Conservation (phyloP, 2,113 vertebrate species). For the Probosciger aterrimus region DNA sequence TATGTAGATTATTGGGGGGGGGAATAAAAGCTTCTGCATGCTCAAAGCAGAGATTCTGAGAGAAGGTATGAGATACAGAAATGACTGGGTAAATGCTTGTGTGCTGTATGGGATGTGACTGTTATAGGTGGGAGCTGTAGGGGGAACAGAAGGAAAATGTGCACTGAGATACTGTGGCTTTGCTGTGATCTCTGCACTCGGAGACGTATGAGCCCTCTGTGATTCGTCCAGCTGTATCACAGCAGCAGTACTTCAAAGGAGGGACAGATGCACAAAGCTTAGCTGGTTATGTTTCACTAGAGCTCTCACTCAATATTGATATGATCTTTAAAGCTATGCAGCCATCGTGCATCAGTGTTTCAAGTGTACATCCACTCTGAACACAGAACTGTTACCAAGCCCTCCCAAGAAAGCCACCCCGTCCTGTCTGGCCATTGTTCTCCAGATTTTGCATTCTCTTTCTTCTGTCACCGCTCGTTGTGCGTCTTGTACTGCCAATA, state of each 20-base stretch:
- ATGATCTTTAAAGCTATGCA: conserved; percentile 9
- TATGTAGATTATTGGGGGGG: background rate
- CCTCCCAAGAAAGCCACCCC: background rate
- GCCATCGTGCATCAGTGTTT: background rate
- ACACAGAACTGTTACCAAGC: background rate
- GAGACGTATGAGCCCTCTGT: background rate
- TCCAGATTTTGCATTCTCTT: background rate
- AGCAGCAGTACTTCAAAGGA: background rate
- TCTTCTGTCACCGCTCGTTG: background rate
- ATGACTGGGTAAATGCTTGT: background rate
- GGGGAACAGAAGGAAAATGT: conserved; percentile 17
- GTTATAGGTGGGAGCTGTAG: background rate
- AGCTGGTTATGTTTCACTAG: background rate
- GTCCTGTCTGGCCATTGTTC: background rate
- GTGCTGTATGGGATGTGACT: background rate
- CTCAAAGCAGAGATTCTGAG: background rate
- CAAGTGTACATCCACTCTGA: background rate
- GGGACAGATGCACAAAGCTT: background rate
- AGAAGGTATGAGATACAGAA: background rate
- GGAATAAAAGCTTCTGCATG: background rate
- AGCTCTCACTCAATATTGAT: background rate
- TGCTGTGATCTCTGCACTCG: background rate
- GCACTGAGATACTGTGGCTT: background rate
- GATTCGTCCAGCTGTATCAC: conserved; percentile 11
- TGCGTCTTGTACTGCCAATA: background rate